Conservation (phyloP, 2,888 invertebrate genomes). For the Rhagonycha fulva region DNA sequence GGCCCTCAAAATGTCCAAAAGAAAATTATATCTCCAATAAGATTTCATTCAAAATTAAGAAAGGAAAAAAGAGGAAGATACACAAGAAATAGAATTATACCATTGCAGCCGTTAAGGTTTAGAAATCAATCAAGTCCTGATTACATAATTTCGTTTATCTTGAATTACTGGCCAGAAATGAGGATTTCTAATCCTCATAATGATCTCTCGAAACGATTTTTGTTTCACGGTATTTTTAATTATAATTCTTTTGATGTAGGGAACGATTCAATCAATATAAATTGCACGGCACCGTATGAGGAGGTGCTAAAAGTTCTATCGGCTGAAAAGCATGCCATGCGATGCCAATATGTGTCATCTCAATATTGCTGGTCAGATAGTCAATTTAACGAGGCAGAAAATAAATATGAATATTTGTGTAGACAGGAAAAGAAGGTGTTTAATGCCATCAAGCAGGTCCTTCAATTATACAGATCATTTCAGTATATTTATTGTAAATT, state of each 20-base stretch:
- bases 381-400: neutral
- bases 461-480: neutral
- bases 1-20: neutral
- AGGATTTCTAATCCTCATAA: neutral
- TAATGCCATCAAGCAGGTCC: neutral
- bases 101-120: neutral
- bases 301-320: neutral
- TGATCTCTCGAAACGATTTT: neutral
- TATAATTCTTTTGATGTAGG: neutral
- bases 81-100: neutral
- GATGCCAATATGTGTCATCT: neutral
- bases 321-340: neutral
- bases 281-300: neutral
- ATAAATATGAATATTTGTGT: neutral
- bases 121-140: neutral
- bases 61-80: neutral
- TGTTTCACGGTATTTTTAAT: neutral
- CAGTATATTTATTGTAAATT: neutral
- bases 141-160: neutral
- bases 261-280: neutral
- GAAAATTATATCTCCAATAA: neutral
- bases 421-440: neutral
- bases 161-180: neutral
- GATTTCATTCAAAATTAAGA: neutral
- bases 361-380: neutral